These are phyloP conservation scores for Halcyon badia DNA, from an alignment of 2,797 vertebrate genomes.

Conservation along the genomic window DNA sequence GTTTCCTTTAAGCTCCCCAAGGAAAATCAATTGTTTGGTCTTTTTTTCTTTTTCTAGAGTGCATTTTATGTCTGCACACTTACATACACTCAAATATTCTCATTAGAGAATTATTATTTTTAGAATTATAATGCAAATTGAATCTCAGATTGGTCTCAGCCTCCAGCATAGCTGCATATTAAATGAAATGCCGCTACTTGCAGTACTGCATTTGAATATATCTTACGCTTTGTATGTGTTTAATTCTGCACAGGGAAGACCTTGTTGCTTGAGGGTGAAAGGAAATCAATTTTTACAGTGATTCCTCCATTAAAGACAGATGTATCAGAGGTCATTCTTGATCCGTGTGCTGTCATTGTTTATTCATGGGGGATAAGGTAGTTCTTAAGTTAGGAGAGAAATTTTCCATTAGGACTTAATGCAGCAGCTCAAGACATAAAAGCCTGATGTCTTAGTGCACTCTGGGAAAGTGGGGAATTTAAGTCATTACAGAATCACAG, in stretches of 20 bases:
- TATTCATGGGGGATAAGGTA: constrained; percentile 70
- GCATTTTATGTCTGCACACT: constrained; percentile 40
- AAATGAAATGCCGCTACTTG: constrained; percentile 54
- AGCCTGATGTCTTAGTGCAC: constrained; percentile 40
- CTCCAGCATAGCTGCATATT: constrained; percentile 67
- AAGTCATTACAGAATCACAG: constrained; percentile 30
- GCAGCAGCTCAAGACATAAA: constrained; percentile 61
- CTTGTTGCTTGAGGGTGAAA: constrained; percentile 43
- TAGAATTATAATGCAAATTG: constrained; percentile 68
- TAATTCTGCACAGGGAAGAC: constrained; percentile 39
- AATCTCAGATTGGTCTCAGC: constrained; percentile 63
- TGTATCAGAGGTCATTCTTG: constrained; percentile 44
- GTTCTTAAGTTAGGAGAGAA: constrained; percentile 62
- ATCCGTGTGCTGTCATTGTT: constrained; percentile 69
- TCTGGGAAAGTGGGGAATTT: constrained; percentile 47
- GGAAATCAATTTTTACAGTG: constrained; percentile 60
- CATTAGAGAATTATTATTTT: constrained; percentile 74
- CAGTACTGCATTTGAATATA: constrained; percentile 42
- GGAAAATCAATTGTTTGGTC: constrained; percentile 21
- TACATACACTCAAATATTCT: constrained; percentile 48
- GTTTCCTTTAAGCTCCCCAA: neutral
- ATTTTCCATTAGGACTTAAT: constrained; percentile 72
- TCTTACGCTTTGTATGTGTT: constrained; percentile 27
- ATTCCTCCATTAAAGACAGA: constrained; percentile 47
- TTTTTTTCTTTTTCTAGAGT: neutral